These are phyloP conservation scores for Dreissena rostriformis DNA, from an alignment of 1,140 invertebrate genomes.

Conservation along the genomic window DNA sequence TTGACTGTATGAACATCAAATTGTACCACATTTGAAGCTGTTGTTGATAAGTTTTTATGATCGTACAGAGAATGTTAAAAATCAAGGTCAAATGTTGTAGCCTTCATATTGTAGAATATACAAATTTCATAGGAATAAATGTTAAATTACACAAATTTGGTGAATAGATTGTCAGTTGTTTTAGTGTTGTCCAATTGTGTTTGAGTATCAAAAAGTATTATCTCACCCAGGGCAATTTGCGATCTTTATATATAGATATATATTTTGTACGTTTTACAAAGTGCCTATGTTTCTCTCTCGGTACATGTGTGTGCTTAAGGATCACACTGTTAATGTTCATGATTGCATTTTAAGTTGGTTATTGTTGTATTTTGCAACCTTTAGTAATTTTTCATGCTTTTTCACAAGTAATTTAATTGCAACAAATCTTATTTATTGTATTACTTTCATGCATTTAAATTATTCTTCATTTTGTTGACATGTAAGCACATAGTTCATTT, in stretches of 20 bases:
- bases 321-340: conserved; percentile 22
- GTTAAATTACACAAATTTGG: no score
- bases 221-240: conserved; percentile 46
- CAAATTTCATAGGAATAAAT: no score
- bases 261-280: conserved; percentile 13
- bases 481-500: conserved; percentile 35
- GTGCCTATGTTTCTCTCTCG: conserved; percentile 41
- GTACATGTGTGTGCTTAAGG: conserved; percentile 35
- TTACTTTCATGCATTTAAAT: conserved; percentile 47
- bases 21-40: no score
- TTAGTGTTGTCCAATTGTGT: no score
- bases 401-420: conserved; percentile 44
- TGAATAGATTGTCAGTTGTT: no score
- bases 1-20: no score
- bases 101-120: no score
- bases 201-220: neutral
- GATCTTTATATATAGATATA: conserved; percentile 16
- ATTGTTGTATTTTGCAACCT: neutral
- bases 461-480: conserved; percentile 40
- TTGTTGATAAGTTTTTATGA: no score
- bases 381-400: conserved; percentile 17
- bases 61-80: no score
- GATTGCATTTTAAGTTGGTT: conserved; percentile 39
- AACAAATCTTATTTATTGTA: conserved; percentile 46
- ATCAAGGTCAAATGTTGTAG: no score